Conservation (phyloP, 2,888 invertebrate genomes). For the Cantharis lateralis region DNA sequence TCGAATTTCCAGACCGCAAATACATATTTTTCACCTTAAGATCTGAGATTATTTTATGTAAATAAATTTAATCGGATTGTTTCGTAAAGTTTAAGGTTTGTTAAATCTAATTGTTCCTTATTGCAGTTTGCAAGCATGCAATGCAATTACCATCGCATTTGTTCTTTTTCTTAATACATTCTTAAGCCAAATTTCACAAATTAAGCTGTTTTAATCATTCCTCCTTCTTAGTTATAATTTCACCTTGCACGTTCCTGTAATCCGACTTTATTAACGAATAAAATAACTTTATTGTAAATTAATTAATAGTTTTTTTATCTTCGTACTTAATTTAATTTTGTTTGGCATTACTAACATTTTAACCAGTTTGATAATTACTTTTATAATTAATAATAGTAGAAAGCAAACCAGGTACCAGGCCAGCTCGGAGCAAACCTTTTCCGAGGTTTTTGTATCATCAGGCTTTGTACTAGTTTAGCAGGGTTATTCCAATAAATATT, state of each 20-base stretch:
- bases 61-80: neutral
- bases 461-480: no score
- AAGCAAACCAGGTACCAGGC: no score
- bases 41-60: neutral
- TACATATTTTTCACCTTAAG: neutral
- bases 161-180: neutral
- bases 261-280: neutral
- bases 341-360: neutral
- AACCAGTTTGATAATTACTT: neutral
- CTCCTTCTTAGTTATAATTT: neutral
- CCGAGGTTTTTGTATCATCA: no score
- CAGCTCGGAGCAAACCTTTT: no score
- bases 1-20: neutral
- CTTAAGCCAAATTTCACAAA: neutral
- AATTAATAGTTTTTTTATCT: no score
- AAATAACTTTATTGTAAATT: neutral
- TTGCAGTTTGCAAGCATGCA: neutral
- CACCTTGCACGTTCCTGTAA: no score
- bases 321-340: neutral
- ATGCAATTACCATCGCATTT: neutral
- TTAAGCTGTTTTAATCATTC: neutral
- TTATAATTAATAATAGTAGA: neutral
- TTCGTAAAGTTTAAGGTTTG: neutral
- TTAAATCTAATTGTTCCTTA: neutral
- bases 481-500: no score